Evolutionary conservation across 2,797 vertebrate species (phyloP).

Genomic region (Xerus rutilus): DNA sequence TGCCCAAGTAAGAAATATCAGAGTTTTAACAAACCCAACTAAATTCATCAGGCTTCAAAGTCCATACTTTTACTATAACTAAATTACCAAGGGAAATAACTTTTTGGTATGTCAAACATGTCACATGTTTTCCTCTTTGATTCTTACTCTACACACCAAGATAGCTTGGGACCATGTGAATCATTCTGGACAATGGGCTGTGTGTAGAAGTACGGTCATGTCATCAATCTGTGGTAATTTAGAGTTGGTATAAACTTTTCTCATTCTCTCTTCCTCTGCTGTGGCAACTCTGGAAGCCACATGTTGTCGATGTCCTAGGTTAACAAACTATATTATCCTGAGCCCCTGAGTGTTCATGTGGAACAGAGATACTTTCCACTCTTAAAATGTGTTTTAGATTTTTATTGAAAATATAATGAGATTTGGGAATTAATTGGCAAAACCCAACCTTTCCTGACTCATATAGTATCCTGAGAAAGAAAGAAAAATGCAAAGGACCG

Average conservation of each 20-base stretch:
- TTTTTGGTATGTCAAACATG: neutral
- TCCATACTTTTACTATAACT: neutral
- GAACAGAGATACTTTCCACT: neutral
- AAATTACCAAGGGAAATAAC: neutral
- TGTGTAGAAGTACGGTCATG: neutral
- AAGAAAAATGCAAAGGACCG: neutral
- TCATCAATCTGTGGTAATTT: neutral
- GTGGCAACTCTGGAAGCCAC: neutral
- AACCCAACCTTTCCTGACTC: neutral
- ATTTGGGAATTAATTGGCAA: neutral
- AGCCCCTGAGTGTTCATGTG: neutral
- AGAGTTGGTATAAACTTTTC: neutral
- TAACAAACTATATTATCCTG: neutral
- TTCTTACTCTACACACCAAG: neutral
- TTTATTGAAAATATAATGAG: neutral
- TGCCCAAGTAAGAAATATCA: neutral
- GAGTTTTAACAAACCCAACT: neutral
- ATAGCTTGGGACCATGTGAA: neutral
- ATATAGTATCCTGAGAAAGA: neutral
- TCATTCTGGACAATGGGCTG: neutral
- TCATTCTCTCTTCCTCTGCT: neutral
- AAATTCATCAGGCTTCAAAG: neutral
- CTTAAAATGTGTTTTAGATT: neutral
- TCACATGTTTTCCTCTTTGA: neutral
- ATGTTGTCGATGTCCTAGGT: neutral